phyloP scores from a whole-genome alignment of 1,140 invertebrate species.

The Stegodyphus dumicola region DNA sequence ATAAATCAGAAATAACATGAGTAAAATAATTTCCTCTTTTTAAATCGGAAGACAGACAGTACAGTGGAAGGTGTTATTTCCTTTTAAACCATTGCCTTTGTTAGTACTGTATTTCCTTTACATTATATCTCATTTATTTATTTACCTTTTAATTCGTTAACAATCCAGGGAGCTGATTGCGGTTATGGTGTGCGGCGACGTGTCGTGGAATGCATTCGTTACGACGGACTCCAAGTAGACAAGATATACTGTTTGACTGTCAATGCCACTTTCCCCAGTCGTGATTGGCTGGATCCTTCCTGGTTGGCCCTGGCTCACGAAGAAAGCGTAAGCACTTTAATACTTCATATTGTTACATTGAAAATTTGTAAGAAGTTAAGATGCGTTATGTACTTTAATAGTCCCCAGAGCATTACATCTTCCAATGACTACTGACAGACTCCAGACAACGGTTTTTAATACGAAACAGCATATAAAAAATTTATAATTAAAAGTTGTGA shows the following conservation, averaged over 20 bases:
- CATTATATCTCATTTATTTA: too few species aligned
- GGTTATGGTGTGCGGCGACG: slow-evolving; percentile 69
- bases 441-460: too few species aligned
- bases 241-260: slow-evolving; percentile 31
- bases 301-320: slow-evolving; percentile 6
- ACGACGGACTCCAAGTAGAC: slow-evolving; percentile 16
- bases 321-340: slow-evolving; percentile 24
- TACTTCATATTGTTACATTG: too few species aligned
- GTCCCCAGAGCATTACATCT: too few species aligned
- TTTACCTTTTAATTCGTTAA: not conserved
- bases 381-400: too few species aligned
- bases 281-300: slow-evolving; percentile 9
- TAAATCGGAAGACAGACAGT: too few species aligned
- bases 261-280: slow-evolving; percentile 50
- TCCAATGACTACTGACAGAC: too few species aligned
- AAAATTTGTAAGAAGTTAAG: too few species aligned
- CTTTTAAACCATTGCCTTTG: not conserved
- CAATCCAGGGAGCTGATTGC: slow-evolving; percentile 67
- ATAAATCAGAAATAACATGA: too few species aligned
- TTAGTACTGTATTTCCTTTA: not conserved
- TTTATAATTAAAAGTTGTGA: too few species aligned
- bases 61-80: not conserved
- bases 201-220: slow-evolving; percentile 68
- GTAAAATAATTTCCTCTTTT: too few species aligned
- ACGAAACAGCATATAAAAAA: too few species aligned